Evolutionary conservation across 1,140 invertebrate genomes (phyloP), one percentile per base, ranked within the genome.

Genomic region (Acromyrmex charruanus): DNA sequence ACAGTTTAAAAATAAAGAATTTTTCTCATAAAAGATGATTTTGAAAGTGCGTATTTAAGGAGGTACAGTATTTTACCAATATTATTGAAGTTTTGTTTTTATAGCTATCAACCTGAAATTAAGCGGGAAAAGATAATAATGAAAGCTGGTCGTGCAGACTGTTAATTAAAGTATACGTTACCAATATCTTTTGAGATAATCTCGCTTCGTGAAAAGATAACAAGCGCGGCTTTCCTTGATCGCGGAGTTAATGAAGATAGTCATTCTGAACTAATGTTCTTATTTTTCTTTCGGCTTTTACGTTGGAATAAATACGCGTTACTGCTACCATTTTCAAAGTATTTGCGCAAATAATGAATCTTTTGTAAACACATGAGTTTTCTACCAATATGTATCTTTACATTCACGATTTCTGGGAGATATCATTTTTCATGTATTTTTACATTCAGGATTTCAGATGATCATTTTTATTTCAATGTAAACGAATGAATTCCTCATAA

Each of bases 101-200:
- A 39, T 2, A 71, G 44, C 74, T 75, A 84, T 61, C 25, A 9
- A 61, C 16, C 9, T 75, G 21, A 69, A 39, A 69, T 66, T 44
- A 49, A n/a, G 18, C 35, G 39, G 10, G 55, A 35, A 28, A 9
- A 74, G 39, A 31, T 21, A 44, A 74, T 44, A 74, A 82, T 0
- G 9, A 44, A 82, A 82, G 53, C 51, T 71, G n/a, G 31, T 35
- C 25, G 35, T 25, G 55, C 49, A 61, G 18, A 72, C 7, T 61
- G 10, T 75, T 75, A 75, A 84, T 75, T 51, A 74, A 61, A 39
- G 7, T 63, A 49, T 61, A 25, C n/a, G 21, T 21, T 58, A 61
- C 39, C 80, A 44, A 75, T 68, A 61, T 61, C n/a, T 84, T 61
- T 49, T 53, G 16, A 75, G 55, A 84, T 84, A 84, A 81, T 84